Evolutionary conservation across 2,113 vertebrate genomes (phyloP), one percentile per base, ranked within the genome.

Genomic region (Arenaria interpres): DNA sequence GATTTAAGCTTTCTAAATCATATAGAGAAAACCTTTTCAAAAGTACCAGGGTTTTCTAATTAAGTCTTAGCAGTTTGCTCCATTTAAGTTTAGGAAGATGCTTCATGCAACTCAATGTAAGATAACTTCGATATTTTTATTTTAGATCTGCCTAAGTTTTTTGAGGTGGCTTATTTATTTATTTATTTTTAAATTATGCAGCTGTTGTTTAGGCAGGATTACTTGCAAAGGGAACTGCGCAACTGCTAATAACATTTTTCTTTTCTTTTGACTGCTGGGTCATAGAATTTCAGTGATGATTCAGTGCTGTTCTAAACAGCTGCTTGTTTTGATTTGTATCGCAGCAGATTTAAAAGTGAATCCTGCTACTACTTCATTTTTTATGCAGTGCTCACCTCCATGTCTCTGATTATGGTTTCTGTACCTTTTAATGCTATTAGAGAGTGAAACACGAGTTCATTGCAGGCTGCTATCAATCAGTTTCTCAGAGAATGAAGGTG

Each of bases 181-280:
- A 7, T 56, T 51, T 30, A 43, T 41, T 85, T 83, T 27, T 20
- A 81, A 81, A 50, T 69, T 22, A 32, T 59, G 24, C 37, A 60
- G 45, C 57, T 91, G 5, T 92, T 89, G 7, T 66, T 88, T 68
- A 64, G 85, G 50, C 74, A 76, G 50, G 20, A 57, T 89, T 85
- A 41, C 33, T 95, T 95, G 59, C 71, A 83, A 71, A 85, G 43
- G 54, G 64, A 81, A 87, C 64, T 92, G 53, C 13, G 54, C 24
- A 88, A 54, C 20, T 74, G n/a, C 19, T 76, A 75, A 41, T 81
- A 59, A 85, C 1, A 3, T 37, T 89, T 90, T 93, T 77, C 33
- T 93, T 89, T 69, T 37, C 57, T 94, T 97, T 94, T 85, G 46
- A 19, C 41, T 90, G 41, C 71, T 90, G 66, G 35, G 25, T 72